Base-by-base conservation (phyloP, 2,113 vertebrate species). In the Melanocharis versteri region DNA sequence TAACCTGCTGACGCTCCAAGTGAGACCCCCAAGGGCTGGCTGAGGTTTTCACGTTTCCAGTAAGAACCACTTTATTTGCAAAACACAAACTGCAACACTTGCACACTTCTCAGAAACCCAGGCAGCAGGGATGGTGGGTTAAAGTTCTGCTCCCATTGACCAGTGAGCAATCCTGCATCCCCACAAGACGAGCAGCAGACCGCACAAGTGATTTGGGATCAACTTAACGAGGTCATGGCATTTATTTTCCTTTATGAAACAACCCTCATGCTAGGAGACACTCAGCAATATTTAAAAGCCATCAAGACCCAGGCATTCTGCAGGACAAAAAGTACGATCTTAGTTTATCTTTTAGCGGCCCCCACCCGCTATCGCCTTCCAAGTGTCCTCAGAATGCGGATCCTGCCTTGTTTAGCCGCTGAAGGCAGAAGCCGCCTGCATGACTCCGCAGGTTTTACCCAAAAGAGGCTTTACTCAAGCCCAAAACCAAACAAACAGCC, bases 401-500 rank as follows among this genome's bases (percentile, higher is more conserved):
- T 69, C 48, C 11, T 35, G 45, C 33, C 68, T 33, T 26, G 17
- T 6, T 89, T 60, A 50, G 44, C 40, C 30, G 21, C 33, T 31
- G 22, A 39, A 53, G 51, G 56, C n/a, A 19, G 70, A 40, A 76
- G 44, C 30, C 0, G 8, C 28, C 71, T 50, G 58, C 50, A 11
- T 17, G 71, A 39, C n/a, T 81, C 56, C 56, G 76, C 26, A 61
- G 61, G 69, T 44, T 92, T 94, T 73, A 65, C 50, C 51, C 35
- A 45, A 56, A 68, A 62, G 56, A 75, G 64, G 80, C 62, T 89
- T 73, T 94, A 94, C 86, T 84, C 69, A 70, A 87, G 28, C 60
- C 69, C 69, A 17, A n/a, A 78, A 76, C 64, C 76, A 97, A 96
- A 94, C 81, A 91, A 94, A 54, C 68, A 80, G 35, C 13, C 51